Evolutionary conservation across 1,140 invertebrate species (phyloP).

Genomic region (Pseudoatta argentina): DNA sequence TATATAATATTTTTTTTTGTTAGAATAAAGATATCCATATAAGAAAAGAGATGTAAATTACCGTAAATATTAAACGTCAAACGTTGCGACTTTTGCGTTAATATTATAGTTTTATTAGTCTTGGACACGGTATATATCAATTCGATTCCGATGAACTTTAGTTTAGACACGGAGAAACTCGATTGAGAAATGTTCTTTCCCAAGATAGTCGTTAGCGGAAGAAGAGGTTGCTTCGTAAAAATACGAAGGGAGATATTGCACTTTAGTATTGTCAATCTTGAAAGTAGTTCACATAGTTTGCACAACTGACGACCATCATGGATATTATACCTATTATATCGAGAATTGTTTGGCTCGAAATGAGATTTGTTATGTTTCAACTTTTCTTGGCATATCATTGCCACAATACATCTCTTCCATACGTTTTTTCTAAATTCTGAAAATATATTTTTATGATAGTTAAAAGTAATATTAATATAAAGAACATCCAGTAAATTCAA

Average conservation of each 20-base stretch:
- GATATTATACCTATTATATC: conserved; percentile 44
- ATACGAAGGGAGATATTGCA: conserved; percentile 42
- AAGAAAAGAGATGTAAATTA: neutral
- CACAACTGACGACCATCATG: conserved; percentile 45
- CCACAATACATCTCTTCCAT: neutral
- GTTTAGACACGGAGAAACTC: conserved; percentile 30
- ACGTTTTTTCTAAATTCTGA: neutral
- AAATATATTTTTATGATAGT: neutral
- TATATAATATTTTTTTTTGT: neutral
- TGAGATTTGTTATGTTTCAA: conserved; percentile 34
- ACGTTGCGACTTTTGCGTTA: neutral
- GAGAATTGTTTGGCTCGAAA: conserved; percentile 30
- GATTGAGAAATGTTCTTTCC: conserved; percentile 49
- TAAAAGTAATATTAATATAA: neutral
- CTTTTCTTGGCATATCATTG: neutral
- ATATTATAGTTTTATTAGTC: conserved; percentile 19
- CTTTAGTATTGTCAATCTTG: conserved; percentile 44
- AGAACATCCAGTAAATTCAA: no score
- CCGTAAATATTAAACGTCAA: neutral
- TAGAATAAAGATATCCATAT: neutral
- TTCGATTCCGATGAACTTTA: conserved; percentile 54
- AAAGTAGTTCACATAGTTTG: conserved; percentile 54
- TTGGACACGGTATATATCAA: conserved; percentile 33
- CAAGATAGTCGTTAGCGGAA: conserved; percentile 30
- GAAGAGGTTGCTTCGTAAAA: conserved; percentile 13